phyloP scores from a whole-genome alignment of 2,797 vertebrate species.

The Falco biarmicus region DNA sequence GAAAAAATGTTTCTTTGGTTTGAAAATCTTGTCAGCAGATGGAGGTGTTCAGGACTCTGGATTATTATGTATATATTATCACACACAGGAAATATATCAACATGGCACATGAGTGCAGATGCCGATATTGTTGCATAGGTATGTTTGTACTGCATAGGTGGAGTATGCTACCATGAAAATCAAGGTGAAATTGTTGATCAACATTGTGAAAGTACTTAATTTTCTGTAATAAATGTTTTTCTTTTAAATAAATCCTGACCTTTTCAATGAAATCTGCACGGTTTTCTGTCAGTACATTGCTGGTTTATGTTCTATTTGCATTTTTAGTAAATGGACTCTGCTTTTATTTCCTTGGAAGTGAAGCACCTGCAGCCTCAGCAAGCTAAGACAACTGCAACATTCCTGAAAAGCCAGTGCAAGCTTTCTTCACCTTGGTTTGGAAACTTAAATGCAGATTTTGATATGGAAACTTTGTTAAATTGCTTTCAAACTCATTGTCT shows the following conservation, averaged over 20 bases:
- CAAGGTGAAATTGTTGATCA: not conserved
- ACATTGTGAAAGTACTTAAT: not conserved
- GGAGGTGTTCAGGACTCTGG: not conserved
- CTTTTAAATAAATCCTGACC: not conserved
- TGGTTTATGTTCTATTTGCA: not conserved
- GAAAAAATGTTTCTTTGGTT: not conserved
- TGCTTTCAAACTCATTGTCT: not conserved
- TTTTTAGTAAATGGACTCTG: not conserved
- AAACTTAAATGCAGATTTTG: not conserved
- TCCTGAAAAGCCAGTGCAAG: not conserved
- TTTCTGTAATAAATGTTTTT: not conserved
- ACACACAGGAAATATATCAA: rapidly evolving
- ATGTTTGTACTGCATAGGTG: not conserved
- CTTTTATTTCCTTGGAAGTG: not conserved
- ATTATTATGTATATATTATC: not conserved
- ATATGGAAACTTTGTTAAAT: not conserved
- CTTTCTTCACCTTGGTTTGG: not conserved
- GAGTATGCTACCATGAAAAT: not conserved
- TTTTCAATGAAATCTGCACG: not conserved
- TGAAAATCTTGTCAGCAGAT: not conserved
- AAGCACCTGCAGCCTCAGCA: not conserved
- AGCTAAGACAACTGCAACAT: rapidly evolving
- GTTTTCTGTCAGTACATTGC: not conserved
- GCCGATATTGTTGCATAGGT: not conserved
- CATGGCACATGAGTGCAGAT: rapidly evolving